Evolutionary conservation across 2,113 vertebrate genomes (phyloP), one percentile per base, ranked within the genome.

Genomic region (Tor tambroides): DNA sequence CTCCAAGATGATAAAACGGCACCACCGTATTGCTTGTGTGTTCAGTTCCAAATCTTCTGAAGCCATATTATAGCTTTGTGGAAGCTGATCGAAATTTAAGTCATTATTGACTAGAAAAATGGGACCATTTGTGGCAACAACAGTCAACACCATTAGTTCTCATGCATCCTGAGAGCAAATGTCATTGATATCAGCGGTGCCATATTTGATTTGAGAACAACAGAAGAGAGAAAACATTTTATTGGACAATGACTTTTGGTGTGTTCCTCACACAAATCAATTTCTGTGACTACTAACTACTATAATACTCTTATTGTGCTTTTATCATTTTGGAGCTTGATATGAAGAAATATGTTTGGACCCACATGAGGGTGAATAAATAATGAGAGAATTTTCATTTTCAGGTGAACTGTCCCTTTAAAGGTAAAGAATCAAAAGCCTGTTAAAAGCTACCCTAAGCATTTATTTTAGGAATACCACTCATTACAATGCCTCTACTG

Each of bases 401-500:
- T 71, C 32, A 35, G 28, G 30, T 71, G 15, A 71, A 35, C 30
- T 35, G 19, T 26, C 61, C 5, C 14, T 67, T 67, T 14, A 65
- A 28, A 32, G 28, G 26, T 19, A 69, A 65, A 30, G 14, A 30
- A 69, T 4, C 14, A 30, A 69, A 67, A 69, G 8, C 65, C 71
- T 74, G 71, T n/a, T 43, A 14, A 74, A 43, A n/a, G 8, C 32
- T 38, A 35, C 69, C 10, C 19, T 72, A 23, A 72, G 71, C 21
- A 74, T 43, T 74, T 74, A 41, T 74, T 74, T 74, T 74, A 41
- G 35, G 35, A 41, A 74, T 74, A 41, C 19, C 35, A 6, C 67
- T 38, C 21, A 71, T 35, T 35, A 71, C 9, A 38, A 38, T 23
- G 30, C 67, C 17, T 71, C 67, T 71, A 35, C 71, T 71, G 38